phyloP scores from a whole-genome alignment of 92 coral and sea anemone genomes.

The Pocillopora meandrina region DNA sequence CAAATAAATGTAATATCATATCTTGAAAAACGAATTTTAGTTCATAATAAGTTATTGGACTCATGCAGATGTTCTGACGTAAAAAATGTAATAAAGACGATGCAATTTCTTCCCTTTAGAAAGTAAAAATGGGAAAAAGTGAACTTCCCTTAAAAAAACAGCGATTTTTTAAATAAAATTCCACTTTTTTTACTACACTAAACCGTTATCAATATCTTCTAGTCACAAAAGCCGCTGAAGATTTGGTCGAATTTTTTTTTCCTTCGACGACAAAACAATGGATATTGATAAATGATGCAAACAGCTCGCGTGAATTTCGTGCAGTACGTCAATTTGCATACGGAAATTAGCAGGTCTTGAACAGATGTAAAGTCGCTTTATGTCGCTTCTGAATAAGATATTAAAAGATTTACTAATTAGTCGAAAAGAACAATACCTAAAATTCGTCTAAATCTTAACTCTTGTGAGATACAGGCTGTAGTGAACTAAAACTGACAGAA shows the following conservation, averaged over 20 bases:
- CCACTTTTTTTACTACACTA: too few relatives aligned
- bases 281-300: not conserved
- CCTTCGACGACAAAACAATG: not conserved
- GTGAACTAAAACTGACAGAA: not conserved
- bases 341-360: not conserved
- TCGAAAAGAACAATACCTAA: conserved; percentile 21
- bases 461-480: not conserved
- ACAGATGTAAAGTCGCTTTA: not conserved
- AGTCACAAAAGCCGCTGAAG: too few relatives aligned
- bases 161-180: too few relatives aligned
- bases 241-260: not conserved
- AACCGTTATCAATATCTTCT: too few relatives aligned
- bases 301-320: conserved; percentile 1
- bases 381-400: conserved; percentile 5
- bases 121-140: not conserved
- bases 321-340: conserved; percentile 7
- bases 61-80: not conserved
- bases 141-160: not conserved
- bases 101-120: not conserved
- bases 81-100: not conserved
- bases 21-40: not conserved
- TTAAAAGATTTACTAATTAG: conserved; percentile 25
- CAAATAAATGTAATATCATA: not conserved
- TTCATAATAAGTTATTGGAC: not conserved
- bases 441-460: conserved; percentile 3